Conservation (phyloP, 2,888 invertebrate species). For the Parapristionchus giblindavisi region DNA sequence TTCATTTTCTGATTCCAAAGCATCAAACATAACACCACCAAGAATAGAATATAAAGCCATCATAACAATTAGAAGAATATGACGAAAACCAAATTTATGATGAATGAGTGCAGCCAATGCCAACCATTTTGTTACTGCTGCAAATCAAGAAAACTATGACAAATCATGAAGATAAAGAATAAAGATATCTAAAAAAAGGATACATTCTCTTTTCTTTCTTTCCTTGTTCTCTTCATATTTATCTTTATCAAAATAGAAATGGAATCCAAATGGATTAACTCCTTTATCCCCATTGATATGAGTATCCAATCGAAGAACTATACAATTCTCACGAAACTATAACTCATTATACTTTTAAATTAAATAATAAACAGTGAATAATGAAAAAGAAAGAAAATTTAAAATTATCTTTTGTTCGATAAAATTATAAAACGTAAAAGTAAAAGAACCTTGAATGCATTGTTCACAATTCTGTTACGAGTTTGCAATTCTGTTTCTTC, state of each 20-base stretch:
- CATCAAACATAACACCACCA: slow-evolving; percentile 57
- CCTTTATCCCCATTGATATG: slow-evolving; percentile 30
- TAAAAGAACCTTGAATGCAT: slow-evolving; percentile 48
- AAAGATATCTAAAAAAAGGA: slow-evolving; percentile 3
- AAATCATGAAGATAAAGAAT: not conserved
- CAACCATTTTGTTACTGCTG: slow-evolving; percentile 53
- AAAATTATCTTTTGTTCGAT: too few species aligned
- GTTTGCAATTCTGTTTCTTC: slow-evolving; percentile 54
- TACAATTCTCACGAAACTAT: slow-evolving; percentile 33
- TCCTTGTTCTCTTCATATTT: slow-evolving; percentile 24
- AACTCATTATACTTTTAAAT: too few species aligned
- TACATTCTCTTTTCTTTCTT: slow-evolving; percentile 10
- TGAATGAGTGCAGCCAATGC: slow-evolving; percentile 57
- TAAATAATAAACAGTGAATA: too few species aligned
- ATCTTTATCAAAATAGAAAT: slow-evolving; percentile 17
- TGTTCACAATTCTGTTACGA: slow-evolving; percentile 50
- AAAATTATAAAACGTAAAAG: not conserved
- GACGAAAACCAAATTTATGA: slow-evolving; percentile 59
- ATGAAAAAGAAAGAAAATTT: too few species aligned
- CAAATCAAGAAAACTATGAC: too few species aligned
- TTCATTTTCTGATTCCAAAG: slow-evolving; percentile 53
- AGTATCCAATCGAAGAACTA: slow-evolving; percentile 31
- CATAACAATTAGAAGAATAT: slow-evolving; percentile 50
- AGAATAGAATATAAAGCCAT: slow-evolving; percentile 52
- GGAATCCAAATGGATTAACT: slow-evolving; percentile 34